Percentiles rank a stretch among this genome's conserved stretches.
phyloP scores from a whole-genome alignment of 1,140 invertebrate genomes.

The Sitobion miscanthi region DNA sequence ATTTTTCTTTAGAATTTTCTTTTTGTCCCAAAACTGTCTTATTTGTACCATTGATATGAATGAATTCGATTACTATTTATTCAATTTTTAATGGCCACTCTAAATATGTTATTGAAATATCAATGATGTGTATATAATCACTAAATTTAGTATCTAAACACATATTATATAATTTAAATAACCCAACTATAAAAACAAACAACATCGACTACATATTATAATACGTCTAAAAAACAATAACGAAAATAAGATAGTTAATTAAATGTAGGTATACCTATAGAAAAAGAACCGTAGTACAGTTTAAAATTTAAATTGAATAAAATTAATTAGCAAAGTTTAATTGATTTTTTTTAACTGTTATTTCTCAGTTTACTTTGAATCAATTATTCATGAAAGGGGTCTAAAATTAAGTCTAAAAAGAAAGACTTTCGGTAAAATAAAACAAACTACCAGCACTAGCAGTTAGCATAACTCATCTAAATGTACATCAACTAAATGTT shows the following conservation, averaged over 20 bases:
- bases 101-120: neutral
- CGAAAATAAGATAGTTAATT: neutral
- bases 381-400: neutral
- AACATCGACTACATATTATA: neutral
- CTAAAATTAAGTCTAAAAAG: neutral
- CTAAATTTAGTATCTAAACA: neutral
- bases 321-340: constrained; percentile 1
- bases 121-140: neutral
- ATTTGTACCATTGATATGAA: neutral
- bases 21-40: neutral
- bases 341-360: neutral
- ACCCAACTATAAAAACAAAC: neutral
- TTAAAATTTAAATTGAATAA: neutral
- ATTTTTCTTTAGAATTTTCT: neutral
- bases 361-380: neutral
- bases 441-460: too few species aligned
- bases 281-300: neutral
- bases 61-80: neutral
- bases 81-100: neutral
- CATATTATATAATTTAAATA: neutral
- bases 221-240: neutral
- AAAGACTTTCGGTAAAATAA: neutral
- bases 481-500: neutral
- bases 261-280: neutral
- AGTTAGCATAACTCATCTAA: neutral